Percentiles rank a stretch among this genome's conserved stretches.
Evolutionary conservation across 2,888 invertebrate genomes (phyloP).

Genomic region (Yponomeuta cagnagella): DNA sequence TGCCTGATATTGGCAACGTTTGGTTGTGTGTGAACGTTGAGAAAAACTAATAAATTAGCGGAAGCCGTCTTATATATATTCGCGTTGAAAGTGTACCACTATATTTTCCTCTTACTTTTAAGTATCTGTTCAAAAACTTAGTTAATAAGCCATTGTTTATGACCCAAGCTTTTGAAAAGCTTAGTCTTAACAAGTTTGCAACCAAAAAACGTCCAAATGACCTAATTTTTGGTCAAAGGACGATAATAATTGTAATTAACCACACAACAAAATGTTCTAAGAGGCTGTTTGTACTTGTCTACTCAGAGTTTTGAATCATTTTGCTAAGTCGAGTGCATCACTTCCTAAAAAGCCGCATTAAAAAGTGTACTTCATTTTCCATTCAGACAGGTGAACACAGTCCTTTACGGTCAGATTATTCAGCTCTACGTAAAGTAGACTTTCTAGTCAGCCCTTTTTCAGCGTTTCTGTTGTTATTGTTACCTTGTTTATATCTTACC

Average conservation of each 20-base stretch:
- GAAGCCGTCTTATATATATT: not conserved
- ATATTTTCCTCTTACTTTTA: too few species aligned
- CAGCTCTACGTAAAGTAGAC: not conserved
- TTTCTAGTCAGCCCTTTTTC: not conserved
- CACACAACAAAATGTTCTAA: not conserved
- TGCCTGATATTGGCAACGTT: not conserved
- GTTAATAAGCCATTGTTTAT: too few species aligned
- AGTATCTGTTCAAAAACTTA: too few species aligned
- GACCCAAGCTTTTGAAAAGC: too few species aligned
- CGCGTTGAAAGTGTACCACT: not conserved
- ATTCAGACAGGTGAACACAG: not conserved
- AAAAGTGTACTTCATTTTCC: not conserved
- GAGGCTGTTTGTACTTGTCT: not conserved
- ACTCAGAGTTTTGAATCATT: not conserved
- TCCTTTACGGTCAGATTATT: not conserved
- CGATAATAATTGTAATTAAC: not conserved
- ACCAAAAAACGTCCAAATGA: too few species aligned
- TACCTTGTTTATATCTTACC: not conserved
- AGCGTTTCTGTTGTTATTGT: not conserved
- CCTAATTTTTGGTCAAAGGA: not conserved
- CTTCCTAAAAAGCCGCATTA: not conserved
- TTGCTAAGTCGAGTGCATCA: not conserved
- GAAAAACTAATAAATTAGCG: not conserved
- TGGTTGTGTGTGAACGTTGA: not conserved
- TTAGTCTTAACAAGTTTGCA: too few species aligned